Evolutionary conservation across 2,888 invertebrate species (phyloP).

Genomic region (Plusia festucae): DNA sequence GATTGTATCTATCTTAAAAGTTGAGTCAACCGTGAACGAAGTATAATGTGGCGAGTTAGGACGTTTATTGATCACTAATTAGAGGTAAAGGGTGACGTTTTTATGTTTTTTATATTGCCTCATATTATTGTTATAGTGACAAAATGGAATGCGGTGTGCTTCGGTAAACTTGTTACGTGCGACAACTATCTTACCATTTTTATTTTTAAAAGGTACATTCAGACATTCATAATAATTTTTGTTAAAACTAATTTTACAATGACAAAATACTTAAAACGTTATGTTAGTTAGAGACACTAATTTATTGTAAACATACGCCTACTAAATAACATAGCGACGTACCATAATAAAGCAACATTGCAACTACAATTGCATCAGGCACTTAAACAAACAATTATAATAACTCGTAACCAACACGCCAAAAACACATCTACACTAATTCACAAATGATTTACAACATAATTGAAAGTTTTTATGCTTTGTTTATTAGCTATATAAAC

Average conservation of each 20-base stretch:
- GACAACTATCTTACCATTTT: too few species aligned
- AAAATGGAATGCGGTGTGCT: slow-evolving; percentile 23
- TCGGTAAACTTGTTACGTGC: background rate
- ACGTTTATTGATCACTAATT: slow-evolving; percentile 60
- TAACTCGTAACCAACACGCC: slow-evolving; percentile 44
- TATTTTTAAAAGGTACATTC: too few species aligned
- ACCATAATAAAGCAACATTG: slow-evolving; percentile 19
- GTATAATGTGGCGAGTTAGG: slow-evolving; percentile 47
- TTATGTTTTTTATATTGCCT: slow-evolving; percentile 35
- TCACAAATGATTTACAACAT: slow-evolving; percentile 64
- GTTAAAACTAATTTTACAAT: too few species aligned
- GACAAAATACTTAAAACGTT: too few species aligned
- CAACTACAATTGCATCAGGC: slow-evolving; percentile 43
- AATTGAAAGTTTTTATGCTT: slow-evolving; percentile 61
- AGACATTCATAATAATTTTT: too few species aligned
- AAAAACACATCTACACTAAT: slow-evolving; percentile 49
- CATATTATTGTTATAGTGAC: slow-evolving; percentile 27
- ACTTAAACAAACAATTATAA: slow-evolving; percentile 17
- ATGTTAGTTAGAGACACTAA: too few species aligned
- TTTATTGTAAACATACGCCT: too few species aligned
- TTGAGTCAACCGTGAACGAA: slow-evolving; percentile 58
- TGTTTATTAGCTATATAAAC: slow-evolving; percentile 66
- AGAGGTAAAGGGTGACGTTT: slow-evolving; percentile 57
- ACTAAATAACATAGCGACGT: slow-evolving; percentile 31
- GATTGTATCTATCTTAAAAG: slow-evolving; percentile 62